A percentile compares a stretch with the other conserved stretches of the same genome.
Conservation (phyloP, 2,888 invertebrate species). For the Theodoxus fluviatilis region DNA sequence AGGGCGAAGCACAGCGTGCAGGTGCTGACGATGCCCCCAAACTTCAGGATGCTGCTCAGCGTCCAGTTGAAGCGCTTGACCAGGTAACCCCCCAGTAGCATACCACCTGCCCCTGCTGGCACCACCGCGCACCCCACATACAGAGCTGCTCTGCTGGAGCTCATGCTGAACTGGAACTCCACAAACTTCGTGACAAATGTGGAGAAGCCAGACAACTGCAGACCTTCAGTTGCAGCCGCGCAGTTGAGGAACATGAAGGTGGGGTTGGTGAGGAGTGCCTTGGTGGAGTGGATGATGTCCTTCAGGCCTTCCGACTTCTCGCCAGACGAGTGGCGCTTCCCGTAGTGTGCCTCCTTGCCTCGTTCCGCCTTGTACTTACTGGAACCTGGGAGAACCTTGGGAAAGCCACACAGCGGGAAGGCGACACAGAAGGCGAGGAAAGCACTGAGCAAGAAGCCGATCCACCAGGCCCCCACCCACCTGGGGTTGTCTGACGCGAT, state of each 20-base stretch:
- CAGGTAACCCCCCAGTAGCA: constrained; percentile 83
- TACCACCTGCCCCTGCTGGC: constrained; percentile 85
- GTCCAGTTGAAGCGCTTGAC: constrained; percentile 78
- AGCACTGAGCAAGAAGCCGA: constrained; percentile 83
- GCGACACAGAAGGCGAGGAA: constrained; percentile 83
- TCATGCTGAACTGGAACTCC: constrained; percentile 59
- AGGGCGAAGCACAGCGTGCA: constrained; percentile 54
- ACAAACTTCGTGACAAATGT: constrained; percentile 64
- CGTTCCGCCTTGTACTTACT: constrained; percentile 53
- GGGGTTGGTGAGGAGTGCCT: constrained; percentile 56
- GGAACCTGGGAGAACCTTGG: constrained; percentile 50
- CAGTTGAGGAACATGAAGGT: constrained; percentile 63
- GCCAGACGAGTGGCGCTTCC: constrained; percentile 33
- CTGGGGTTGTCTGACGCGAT: constrained; percentile 54
- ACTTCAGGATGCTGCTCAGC: constrained; percentile 52
- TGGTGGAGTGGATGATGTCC: constrained; percentile 51
- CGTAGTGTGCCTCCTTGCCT: constrained; percentile 51
- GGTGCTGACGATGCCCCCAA: constrained; percentile 49
- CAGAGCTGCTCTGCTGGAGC: constrained; percentile 56
- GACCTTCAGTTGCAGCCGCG: constrained; percentile 69
- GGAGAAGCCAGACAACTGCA: constrained; percentile 60
- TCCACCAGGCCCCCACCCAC: constrained; percentile 98
- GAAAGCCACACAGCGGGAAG: constrained; percentile 81
- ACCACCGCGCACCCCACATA: constrained; percentile 76
- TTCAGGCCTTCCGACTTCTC: constrained; percentile 34